phyloP scores from a whole-genome alignment of 2,113 vertebrate species.

The Fulmarus glacialis region DNA sequence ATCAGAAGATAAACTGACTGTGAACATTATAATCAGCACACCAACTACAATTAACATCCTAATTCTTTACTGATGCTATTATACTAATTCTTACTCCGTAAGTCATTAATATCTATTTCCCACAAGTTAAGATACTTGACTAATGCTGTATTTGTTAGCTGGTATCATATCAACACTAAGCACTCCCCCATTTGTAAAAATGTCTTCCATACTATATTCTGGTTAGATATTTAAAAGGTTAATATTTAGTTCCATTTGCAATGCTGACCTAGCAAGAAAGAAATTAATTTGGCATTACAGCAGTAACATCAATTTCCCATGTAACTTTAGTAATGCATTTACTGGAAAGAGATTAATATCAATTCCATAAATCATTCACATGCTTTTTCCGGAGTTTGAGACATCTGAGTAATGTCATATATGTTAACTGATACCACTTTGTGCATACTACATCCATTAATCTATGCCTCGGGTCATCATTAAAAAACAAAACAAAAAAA shows the following conservation, averaged over 20 bases:
- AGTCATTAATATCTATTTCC: neutral
- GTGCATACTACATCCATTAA: slow-evolving; percentile 84
- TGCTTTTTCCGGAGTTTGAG: slow-evolving; percentile 85
- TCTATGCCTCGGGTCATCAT: slow-evolving; percentile 82
- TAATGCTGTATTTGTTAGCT: neutral
- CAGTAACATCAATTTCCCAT: slow-evolving; percentile 87
- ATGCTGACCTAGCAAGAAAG: slow-evolving; percentile 86
- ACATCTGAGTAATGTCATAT: slow-evolving; percentile 85
- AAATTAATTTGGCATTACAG: slow-evolving; percentile 88
- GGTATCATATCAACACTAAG: neutral
- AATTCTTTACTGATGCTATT: neutral
- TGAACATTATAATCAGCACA: neutral
- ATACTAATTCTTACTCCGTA: neutral
- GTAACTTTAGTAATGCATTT: slow-evolving; percentile 93
- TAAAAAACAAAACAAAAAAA: slow-evolving; percentile 74
- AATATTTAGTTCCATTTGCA: slow-evolving; percentile 81
- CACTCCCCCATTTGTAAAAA: slow-evolving; percentile 37
- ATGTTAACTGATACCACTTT: slow-evolving; percentile 88
- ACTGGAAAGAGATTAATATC: slow-evolving; percentile 97
- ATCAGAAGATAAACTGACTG: neutral
- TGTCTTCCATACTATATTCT: slow-evolving; percentile 37
- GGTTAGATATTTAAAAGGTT: slow-evolving; percentile 77
- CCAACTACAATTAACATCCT: neutral
- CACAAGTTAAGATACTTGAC: neutral
- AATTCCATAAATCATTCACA: slow-evolving; percentile 97